Evolutionary conservation across 2,113 vertebrate genomes (phyloP).

Genomic region (Carassius carassius): DNA sequence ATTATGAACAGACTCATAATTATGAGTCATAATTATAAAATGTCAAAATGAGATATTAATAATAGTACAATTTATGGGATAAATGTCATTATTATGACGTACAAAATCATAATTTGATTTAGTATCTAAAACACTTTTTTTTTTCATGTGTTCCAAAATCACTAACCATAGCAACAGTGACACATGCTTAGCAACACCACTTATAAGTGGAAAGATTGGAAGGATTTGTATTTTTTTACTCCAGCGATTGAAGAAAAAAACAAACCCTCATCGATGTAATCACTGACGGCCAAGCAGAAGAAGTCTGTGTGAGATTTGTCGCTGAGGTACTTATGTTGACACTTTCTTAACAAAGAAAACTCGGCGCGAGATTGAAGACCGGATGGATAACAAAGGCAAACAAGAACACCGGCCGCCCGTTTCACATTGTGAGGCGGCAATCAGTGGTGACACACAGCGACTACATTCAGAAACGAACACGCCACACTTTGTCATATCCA

Average conservation of each 20-base stretch:
- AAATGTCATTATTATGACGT: no score
- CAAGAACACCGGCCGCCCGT: not conserved
- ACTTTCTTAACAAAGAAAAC: conserved; percentile 19
- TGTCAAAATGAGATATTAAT: not conserved
- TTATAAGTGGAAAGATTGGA: not conserved
- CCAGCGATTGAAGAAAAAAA: not conserved
- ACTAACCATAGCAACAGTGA: not conserved
- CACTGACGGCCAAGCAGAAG: not conserved
- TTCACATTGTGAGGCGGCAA: not conserved
- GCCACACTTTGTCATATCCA: conserved; percentile 17
- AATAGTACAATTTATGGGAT: no score
- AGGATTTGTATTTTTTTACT: not conserved
- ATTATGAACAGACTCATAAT: no score
- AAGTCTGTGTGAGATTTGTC: not conserved
- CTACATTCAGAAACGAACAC: not conserved
- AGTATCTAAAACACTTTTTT: not conserved
- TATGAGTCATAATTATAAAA: no score
- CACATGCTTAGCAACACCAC: not conserved
- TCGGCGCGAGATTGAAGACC: not conserved
- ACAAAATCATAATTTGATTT: no score
- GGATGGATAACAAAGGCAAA: conserved; percentile 23
- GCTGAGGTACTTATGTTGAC: not conserved
- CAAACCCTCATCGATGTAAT: not conserved
- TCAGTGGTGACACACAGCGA: not conserved
- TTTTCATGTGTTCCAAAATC: not conserved